These are phyloP conservation scores for Archaeoteleia sp. DNA, from an alignment of 2,888 invertebrate genomes.

Conservation along the genomic window DNA sequence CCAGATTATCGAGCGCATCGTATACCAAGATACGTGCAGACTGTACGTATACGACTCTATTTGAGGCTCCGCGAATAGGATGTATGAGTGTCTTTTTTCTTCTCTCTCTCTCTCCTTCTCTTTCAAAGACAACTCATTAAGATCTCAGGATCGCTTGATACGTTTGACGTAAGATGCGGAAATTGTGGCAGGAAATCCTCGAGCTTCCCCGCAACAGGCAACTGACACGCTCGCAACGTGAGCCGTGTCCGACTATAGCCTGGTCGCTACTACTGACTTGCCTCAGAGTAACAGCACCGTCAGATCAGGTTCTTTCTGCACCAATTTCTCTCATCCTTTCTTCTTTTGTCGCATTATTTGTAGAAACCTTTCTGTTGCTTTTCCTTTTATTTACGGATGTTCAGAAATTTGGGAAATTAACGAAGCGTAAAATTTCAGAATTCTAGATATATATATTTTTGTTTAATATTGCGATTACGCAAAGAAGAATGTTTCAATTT, in stretches of 20 bases:
- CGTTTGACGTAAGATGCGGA: conserved; percentile 53
- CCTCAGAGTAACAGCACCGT: conserved; percentile 28
- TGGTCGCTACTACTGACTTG: conserved; percentile 43
- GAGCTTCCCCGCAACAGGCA: conserved; percentile 54
- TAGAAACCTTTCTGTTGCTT: too few species aligned
- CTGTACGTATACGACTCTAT: conserved; percentile 22
- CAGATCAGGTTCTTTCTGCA: conserved; percentile 41
- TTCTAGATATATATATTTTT: too few species aligned
- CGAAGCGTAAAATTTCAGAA: too few species aligned
- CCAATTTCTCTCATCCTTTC: conserved; percentile 27
- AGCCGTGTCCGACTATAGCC: conserved; percentile 44
- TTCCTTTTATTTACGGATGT: too few species aligned
- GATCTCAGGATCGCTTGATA: conserved; percentile 45
- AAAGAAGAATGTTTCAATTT: too few species aligned
- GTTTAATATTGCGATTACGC: too few species aligned
- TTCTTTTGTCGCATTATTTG: background rate
- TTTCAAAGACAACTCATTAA: conserved; percentile 49
- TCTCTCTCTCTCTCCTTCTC: conserved; percentile 4
- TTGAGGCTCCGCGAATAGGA: background rate
- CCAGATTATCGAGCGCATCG: conserved; percentile 45
- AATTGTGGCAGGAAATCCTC: conserved; percentile 54
- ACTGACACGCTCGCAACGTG: conserved; percentile 50
- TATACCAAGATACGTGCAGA: conserved; percentile 27
- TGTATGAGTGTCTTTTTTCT: background rate
- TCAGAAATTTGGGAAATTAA: too few species aligned